Conservation (phyloP, 1,140 invertebrate genomes). For the Bombus polaris region DNA sequence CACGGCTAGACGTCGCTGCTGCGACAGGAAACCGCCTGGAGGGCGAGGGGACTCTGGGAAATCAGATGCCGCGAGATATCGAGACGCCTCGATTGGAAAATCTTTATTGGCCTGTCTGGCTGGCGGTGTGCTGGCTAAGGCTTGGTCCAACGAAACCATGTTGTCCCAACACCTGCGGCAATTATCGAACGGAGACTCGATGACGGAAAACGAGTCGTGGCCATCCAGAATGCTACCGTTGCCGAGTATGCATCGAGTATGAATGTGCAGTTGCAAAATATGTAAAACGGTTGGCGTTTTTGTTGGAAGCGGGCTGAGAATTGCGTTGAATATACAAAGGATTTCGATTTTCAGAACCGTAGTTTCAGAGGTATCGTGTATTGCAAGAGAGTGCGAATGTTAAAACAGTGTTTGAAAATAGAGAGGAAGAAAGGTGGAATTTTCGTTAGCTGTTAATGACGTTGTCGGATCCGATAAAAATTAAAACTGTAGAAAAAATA, state of each 20-base stretch:
- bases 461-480: too few relatives aligned
- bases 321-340: background rate
- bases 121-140: background rate
- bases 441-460: too few relatives aligned
- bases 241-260: background rate
- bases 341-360: background rate
- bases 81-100: slow-evolving; percentile 11
- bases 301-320: too few relatives aligned
- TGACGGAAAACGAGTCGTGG: background rate
- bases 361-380: background rate
- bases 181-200: background rate
- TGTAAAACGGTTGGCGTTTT: background rate
- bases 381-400: too few relatives aligned
- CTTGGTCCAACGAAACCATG: background rate
- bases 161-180: slow-evolving; percentile 10
- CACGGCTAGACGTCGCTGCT: background rate
- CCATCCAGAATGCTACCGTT: background rate
- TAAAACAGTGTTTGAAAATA: too few relatives aligned
- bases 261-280: background rate
- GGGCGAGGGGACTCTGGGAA: background rate
- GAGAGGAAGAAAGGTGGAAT: too few relatives aligned
- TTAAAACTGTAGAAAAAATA: too few relatives aligned
- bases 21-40: background rate
- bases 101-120: slow-evolving; percentile 23
- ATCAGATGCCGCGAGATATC: slow-evolving; percentile 38